A percentile compares a stretch with the other conserved stretches of the same genome.
Evolutionary conservation across 1,140 invertebrate genomes (phyloP).

Genomic region (Telenomus remus): DNA sequence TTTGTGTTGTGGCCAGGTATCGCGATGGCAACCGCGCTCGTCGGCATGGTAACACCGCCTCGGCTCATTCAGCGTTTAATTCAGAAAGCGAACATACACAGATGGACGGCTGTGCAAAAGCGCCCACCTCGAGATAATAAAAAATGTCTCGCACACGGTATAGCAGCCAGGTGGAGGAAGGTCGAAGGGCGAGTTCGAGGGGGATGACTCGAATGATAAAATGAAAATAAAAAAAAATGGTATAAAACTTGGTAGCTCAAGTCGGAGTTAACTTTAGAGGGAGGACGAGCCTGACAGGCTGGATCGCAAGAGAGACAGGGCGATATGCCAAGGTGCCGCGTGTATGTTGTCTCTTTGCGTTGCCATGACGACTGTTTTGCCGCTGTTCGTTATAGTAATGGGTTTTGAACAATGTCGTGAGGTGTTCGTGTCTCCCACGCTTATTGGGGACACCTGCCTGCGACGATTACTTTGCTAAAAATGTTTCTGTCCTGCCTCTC

Average conservation of each 20-base stretch:
- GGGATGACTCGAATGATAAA: conserved; percentile 52
- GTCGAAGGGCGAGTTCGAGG: conserved; percentile 59
- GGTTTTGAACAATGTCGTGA: conserved; percentile 64
- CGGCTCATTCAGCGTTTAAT: conserved; percentile 67
- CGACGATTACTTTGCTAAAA: conserved; percentile 66
- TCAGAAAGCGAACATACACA: conserved; percentile 59
- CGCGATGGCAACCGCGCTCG: conserved; percentile 72
- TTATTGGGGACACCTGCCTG: conserved; percentile 70
- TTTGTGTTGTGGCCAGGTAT: conserved; percentile 73
- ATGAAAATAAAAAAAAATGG: too few species aligned
- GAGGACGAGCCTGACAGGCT: conserved; percentile 17
- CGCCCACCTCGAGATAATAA: conserved; percentile 49
- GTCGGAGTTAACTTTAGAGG: conserved; percentile 16
- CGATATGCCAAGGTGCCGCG: conserved; percentile 47
- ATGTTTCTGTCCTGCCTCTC: conserved; percentile 20
- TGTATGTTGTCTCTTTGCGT: conserved; percentile 71
- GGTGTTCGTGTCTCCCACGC: conserved; percentile 70
- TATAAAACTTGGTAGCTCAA: conserved; percentile 20
- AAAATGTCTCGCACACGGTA: conserved; percentile 36
- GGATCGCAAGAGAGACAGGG: conserved; percentile 31
- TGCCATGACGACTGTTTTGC: conserved; percentile 64
- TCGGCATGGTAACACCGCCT: conserved; percentile 65
- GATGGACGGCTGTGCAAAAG: conserved; percentile 57
- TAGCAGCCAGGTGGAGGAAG: conserved; percentile 59
- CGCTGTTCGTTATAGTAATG: conserved; percentile 68